Evolutionary conservation across 2,888 invertebrate genomes (phyloP).

Genomic region (Agonopterix subpropinquella): DNA sequence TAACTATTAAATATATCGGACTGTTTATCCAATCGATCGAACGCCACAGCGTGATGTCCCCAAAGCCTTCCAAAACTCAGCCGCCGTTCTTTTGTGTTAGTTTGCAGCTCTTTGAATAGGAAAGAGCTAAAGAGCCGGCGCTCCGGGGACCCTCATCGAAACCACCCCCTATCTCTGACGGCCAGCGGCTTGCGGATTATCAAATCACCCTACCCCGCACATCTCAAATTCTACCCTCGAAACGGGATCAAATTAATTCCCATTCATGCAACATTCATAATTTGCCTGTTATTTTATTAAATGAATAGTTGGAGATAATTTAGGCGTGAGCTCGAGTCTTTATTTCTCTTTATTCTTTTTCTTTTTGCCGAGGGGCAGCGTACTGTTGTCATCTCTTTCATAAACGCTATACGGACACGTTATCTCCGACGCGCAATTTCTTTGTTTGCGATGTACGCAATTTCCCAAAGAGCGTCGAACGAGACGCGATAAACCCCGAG

Average conservation of each 20-base stretch:
- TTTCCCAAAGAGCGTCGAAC: slow-evolving; percentile 52
- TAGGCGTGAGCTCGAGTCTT: too few relatives aligned
- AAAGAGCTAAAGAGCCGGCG: slow-evolving; percentile 36
- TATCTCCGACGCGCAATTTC: slow-evolving; percentile 59
- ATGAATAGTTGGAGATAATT: too few relatives aligned
- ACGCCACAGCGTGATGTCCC: slow-evolving; percentile 8
- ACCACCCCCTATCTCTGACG: slow-evolving; percentile 52
- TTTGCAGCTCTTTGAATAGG: slow-evolving; percentile 12
- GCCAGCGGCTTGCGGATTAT: slow-evolving; percentile 56
- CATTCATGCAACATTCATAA: background rate
- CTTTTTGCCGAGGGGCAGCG: background rate
- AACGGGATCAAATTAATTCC: slow-evolving; percentile 3
- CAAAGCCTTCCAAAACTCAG: slow-evolving; percentile 20
- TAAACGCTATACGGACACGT: slow-evolving; percentile 47
- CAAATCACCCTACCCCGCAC: slow-evolving; percentile 35
- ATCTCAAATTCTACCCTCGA: slow-evolving; percentile 1
- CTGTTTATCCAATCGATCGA: slow-evolving; percentile 23
- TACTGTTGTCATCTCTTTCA: slow-evolving; percentile 17
- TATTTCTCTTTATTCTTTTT: background rate
- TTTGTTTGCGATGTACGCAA: slow-evolving; percentile 67
- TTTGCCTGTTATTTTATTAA: too few relatives aligned
- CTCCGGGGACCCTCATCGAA: slow-evolving; percentile 44
- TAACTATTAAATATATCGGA: slow-evolving; percentile 37
- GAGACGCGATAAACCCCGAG: slow-evolving; percentile 49
- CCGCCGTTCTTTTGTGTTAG: slow-evolving; percentile 33